Base-by-base conservation (phyloP, 2,113 vertebrate genomes). In the Cephalopterus ornatus region DNA sequence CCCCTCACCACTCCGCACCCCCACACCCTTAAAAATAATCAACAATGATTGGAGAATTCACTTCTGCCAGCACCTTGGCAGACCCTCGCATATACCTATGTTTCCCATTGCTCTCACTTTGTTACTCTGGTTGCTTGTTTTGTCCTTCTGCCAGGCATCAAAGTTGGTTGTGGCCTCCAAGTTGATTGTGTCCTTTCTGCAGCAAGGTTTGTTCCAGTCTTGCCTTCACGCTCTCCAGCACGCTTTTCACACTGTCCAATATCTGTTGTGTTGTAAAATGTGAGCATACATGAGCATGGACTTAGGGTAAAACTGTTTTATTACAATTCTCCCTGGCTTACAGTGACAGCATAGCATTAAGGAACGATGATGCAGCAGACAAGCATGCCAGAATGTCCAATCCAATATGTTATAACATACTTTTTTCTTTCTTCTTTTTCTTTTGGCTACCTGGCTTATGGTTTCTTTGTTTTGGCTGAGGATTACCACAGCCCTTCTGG, bases 381-480 rank as follows among this genome's bases (percentile, higher is more conserved):
- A 6, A 78, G 28, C 75, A 44, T 55, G 71, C 55, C 84, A 49
- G 16, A 19, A 30, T 11, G 14, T 49, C 52, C 3, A 0, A 28
- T 41, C 0, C 0, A 46, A 65, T 66, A n/a, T 47, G 44, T 53
- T 88, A 47, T 73, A 61, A 65, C 18, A 17, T 52, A 28, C 32
- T 52, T 44, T 24, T 52, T 70, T 80, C 84, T 59, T 73, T 27
- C 28, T 79, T 50, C 14, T 79, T 58, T 33, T 84, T 85, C 44
- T 86, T 81, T 85, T 74, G n/a, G 39, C 28, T 80, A 58, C n/a
- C 39, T 86, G 50, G 6, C 21, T 92, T 68, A 77, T 10, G 37
- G 63, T 49, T 91, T 88, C 67, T 88, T 85, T 86, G 82, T 58
- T 95, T 79, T 91, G 72, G 62, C 76, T 92, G 71, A 83, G 49